These are phyloP conservation scores for Gastracanthus pulcherrimus DNA, from an alignment of 2,888 invertebrate genomes.

Conservation along the genomic window DNA sequence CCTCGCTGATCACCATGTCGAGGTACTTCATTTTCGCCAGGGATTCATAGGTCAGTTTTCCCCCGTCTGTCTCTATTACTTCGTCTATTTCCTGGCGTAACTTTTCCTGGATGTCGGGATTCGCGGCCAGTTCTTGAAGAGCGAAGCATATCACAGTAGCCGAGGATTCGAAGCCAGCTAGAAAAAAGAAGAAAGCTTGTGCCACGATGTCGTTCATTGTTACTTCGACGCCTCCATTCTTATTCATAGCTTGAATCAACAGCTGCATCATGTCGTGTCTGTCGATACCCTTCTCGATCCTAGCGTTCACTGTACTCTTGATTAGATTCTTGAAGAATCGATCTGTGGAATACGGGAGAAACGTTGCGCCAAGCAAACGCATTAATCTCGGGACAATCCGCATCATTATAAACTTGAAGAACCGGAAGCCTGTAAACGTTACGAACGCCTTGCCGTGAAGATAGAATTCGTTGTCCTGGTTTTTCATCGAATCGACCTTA, in stretches of 20 bases:
- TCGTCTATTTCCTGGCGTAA: slow-evolving; percentile 71
- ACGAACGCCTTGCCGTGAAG: slow-evolving; percentile 4
- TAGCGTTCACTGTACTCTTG: slow-evolving; percentile 75
- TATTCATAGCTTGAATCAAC: slow-evolving; percentile 77
- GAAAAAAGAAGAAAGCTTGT: slow-evolving; percentile 75
- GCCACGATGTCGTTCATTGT: slow-evolving; percentile 75
- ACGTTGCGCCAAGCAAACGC: slow-evolving; percentile 50
- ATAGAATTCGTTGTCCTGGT: slow-evolving; percentile 70
- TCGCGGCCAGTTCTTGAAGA: slow-evolving; percentile 67
- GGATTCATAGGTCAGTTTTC: slow-evolving; percentile 74
- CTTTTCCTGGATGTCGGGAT: slow-evolving; percentile 77
- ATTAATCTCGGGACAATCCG: slow-evolving; percentile 47
- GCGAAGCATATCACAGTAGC: slow-evolving; percentile 66
- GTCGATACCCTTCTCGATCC: slow-evolving; percentile 77
- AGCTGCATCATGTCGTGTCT: slow-evolving; percentile 81
- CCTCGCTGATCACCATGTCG: slow-evolving; percentile 78
- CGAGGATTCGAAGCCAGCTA: slow-evolving; percentile 69
- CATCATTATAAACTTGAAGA: slow-evolving; percentile 52
- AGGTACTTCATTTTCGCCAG: slow-evolving; percentile 78
- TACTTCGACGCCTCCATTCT: slow-evolving; percentile 49
- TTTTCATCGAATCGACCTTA: slow-evolving; percentile 79
- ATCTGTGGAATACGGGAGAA: slow-evolving; percentile 43
- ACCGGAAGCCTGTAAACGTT: not conserved
- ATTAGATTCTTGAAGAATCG: slow-evolving; percentile 65
- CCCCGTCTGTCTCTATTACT: slow-evolving; percentile 62